Conservation (phyloP, 2,113 vertebrate genomes). For the Stegostoma tigrinum region DNA sequence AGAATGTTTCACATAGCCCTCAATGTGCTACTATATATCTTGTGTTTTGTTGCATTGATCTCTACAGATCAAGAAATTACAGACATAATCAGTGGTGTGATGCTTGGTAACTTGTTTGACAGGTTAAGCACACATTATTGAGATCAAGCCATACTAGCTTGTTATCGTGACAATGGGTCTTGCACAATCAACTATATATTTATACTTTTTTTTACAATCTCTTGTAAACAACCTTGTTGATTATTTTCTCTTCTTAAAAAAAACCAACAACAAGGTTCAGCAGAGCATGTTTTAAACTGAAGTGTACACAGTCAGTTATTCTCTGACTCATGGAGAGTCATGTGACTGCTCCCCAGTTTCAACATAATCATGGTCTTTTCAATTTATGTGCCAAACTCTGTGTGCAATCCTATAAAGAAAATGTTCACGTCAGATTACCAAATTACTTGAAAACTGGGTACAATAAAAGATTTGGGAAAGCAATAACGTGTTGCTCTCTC, state of each 20-base stretch:
- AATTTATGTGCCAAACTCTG: neutral
- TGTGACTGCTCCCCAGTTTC: neutral
- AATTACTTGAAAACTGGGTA: neutral
- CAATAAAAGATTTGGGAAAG: neutral
- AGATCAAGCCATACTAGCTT: neutral
- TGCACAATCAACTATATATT: neutral
- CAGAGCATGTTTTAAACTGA: neutral
- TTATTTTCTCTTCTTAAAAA: conserved; percentile 12
- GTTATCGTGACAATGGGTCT: neutral
- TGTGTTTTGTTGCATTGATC: neutral
- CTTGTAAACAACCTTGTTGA: neutral
- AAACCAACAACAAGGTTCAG: neutral
- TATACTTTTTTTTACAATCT: neutral
- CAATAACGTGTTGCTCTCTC: neutral
- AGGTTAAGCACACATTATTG: neutral
- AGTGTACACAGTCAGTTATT: neutral
- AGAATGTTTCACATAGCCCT: neutral
- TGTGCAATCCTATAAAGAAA: neutral
- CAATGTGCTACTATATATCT: neutral
- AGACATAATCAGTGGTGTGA: neutral
- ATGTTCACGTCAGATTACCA: neutral
- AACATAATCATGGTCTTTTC: neutral
- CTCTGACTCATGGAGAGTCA: neutral
- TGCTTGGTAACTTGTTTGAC: neutral
- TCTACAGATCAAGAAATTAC: neutral